phyloP scores from a whole-genome alignment of 2,113 vertebrate species.

The Pomatostomus ruficeps region DNA sequence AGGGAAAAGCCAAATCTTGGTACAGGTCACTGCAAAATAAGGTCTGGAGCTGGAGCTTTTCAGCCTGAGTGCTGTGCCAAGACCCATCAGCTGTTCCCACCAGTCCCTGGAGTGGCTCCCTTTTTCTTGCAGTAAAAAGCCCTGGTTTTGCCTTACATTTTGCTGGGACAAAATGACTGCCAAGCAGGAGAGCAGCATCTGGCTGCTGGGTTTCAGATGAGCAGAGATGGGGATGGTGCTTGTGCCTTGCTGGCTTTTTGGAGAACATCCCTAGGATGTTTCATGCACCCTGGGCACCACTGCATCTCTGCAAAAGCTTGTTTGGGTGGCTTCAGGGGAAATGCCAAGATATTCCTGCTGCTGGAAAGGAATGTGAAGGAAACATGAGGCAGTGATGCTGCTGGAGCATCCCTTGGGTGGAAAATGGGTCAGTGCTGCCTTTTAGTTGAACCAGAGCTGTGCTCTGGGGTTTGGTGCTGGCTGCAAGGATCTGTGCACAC shows the following conservation, averaged over 20 bases:
- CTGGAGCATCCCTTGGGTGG: rapidly evolving
- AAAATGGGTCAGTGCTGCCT: not conserved
- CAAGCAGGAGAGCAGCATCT: not conserved
- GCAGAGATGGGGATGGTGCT: not conserved
- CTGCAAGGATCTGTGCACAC: not conserved
- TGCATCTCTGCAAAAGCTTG: not conserved
- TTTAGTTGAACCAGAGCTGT: not conserved
- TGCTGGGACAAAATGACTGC: not conserved
- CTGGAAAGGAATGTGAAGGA: not conserved
- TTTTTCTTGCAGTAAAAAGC: not conserved
- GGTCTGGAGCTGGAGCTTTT: conserved; percentile 13
- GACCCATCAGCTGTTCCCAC: not conserved
- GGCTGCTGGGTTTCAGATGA: rapidly evolving
- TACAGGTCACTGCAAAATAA: conserved; percentile 52
- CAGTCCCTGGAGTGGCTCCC: not conserved
- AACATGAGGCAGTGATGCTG: not conserved
- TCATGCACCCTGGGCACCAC: rapidly evolving
- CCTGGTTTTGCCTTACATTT: not conserved
- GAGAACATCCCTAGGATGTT: not conserved
- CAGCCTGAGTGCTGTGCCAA: not conserved
- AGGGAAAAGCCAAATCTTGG: not conserved
- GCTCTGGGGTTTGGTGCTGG: not conserved
- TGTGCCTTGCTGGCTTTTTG: not conserved
- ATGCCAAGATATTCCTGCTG: not conserved
- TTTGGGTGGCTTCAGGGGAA: not conserved